phyloP scores from a whole-genome alignment of 1,140 invertebrate species.

The Ruditapes philippinarum region DNA sequence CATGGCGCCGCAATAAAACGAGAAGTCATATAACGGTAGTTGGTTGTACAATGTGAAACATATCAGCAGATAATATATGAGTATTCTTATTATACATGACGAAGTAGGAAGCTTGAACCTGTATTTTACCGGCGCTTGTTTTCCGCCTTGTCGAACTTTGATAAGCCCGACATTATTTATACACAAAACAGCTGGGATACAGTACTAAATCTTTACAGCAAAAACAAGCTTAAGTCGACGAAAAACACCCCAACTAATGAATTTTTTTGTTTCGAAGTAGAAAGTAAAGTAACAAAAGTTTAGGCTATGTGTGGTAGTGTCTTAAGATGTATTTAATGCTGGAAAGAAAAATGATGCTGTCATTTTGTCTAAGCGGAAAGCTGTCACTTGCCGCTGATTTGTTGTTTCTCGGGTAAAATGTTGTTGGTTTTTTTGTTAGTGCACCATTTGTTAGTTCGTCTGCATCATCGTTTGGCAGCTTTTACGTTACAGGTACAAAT shows the following conservation, averaged over 20 bases:
- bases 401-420: neutral
- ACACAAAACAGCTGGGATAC: slow-evolving; percentile 42
- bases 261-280: neutral
- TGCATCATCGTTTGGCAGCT: no score
- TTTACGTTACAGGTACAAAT: no score
- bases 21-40: slow-evolving; percentile 1
- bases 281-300: neutral
- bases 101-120: neutral
- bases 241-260: neutral
- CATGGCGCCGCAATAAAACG: neutral
- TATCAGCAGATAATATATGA: neutral
- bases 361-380: neutral
- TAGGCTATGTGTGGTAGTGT: neutral
- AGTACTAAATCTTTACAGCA: slow-evolving; percentile 28
- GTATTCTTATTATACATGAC: slow-evolving; percentile 1
- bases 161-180: slow-evolving; percentile 53
- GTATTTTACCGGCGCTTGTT: slow-evolving; percentile 12
- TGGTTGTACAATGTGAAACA: slow-evolving; percentile 36
- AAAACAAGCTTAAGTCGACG: slow-evolving; percentile 19
- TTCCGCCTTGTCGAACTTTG: slow-evolving; percentile 33
- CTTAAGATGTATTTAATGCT: neutral
- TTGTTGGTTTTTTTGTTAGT: no score
- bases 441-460: no score
- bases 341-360: neutral
- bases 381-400: neutral